Conservation (phyloP, 2,888 invertebrate genomes). For the Lasiommata megera region DNA sequence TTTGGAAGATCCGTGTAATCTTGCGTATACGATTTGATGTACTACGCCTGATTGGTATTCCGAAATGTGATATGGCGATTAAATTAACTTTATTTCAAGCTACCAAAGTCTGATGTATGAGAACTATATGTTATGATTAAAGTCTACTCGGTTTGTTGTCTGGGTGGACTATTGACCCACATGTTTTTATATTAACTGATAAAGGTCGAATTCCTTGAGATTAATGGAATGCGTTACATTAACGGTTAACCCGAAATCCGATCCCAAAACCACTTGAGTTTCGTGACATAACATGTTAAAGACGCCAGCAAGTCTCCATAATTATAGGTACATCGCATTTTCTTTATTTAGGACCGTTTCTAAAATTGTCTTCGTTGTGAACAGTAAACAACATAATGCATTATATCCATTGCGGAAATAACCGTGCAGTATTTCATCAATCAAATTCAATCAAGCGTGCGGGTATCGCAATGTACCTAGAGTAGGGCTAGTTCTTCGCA, state of each 20-base stretch:
- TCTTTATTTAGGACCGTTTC: background rate
- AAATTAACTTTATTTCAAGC: background rate
- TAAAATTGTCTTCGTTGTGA: too few relatives aligned
- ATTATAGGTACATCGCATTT: background rate
- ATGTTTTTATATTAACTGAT: constrained; percentile 3
- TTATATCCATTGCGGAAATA: too few relatives aligned
- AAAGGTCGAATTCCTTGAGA: constrained; percentile 18
- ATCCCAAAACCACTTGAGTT: constrained; percentile 14
- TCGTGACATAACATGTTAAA: background rate
- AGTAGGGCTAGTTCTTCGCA: too few relatives aligned
- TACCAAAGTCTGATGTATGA: background rate
- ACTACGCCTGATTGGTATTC: too few relatives aligned
- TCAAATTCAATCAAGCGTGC: too few relatives aligned
- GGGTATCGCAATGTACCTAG: too few relatives aligned
- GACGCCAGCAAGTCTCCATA: constrained; percentile 8
- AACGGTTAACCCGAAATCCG: constrained; percentile 15
- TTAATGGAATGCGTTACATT: constrained; percentile 17
- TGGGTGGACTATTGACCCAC: constrained; percentile 13
- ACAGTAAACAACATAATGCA: too few relatives aligned
- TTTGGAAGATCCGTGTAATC: too few relatives aligned
- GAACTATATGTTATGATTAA: background rate
- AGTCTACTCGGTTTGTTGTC: background rate
- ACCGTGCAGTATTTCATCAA: too few relatives aligned
- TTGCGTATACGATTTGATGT: too few relatives aligned
- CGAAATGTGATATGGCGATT: too few relatives aligned